Conservation (phyloP, 2,113 vertebrate genomes). For the Pleuronectes platessa region DNA sequence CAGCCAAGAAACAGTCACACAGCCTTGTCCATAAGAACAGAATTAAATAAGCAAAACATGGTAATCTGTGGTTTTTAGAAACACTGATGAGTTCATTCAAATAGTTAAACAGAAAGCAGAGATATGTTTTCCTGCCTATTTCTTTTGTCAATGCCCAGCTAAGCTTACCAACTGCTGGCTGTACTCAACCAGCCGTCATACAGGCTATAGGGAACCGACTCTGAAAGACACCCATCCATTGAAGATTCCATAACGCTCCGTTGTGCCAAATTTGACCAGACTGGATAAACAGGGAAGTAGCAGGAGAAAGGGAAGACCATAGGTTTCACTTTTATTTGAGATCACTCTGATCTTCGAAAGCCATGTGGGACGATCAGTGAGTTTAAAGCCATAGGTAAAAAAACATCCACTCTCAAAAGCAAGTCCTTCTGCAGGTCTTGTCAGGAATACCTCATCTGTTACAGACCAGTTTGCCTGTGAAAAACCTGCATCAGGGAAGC, state of each 20-base stretch:
- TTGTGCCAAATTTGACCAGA: neutral
- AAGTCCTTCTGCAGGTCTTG: neutral
- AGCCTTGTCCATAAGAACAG: no score
- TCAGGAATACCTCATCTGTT: neutral
- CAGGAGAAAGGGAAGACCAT: neutral
- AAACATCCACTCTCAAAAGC: neutral
- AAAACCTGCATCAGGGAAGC: slow-evolving; percentile 13
- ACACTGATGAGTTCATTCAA: neutral
- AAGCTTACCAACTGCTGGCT: neutral
- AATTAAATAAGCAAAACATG: no score
- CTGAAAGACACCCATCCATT: neutral
- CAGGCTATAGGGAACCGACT: neutral
- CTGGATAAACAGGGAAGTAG: neutral
- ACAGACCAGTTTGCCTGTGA: slow-evolving; percentile 1
- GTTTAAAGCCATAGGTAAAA: neutral
- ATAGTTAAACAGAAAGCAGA: neutral
- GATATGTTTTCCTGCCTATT: no score
- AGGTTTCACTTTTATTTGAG: neutral
- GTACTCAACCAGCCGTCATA: no score
- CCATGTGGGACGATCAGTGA: neutral
- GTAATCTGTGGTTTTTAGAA: no score
- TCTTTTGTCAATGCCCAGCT: no score
- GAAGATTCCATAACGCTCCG: neutral
- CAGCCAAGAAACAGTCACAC: no score
- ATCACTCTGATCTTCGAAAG: neutral